phyloP scores from a whole-genome alignment of 2,113 vertebrate species.

The Hipposideros armiger region DNA sequence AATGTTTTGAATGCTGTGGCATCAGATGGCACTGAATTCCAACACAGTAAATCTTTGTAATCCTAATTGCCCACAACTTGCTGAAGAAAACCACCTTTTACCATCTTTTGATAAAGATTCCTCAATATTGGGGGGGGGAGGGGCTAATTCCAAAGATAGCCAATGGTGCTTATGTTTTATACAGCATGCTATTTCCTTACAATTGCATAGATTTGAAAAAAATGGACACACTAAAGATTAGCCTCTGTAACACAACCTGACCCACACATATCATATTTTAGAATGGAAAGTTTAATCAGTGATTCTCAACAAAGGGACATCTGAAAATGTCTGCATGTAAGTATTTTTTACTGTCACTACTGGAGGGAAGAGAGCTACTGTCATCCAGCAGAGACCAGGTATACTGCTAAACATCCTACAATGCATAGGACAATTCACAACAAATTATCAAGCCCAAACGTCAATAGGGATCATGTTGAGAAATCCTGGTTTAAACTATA shows the following conservation, averaged over 20 bases:
- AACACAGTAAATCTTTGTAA: not conserved
- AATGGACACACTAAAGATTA: not conserved
- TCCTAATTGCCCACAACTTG: not conserved
- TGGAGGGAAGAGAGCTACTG: not conserved
- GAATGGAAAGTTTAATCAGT: not conserved
- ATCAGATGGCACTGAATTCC: not conserved
- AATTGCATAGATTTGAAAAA: not conserved
- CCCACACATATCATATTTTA: not conserved
- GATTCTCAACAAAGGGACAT: not conserved
- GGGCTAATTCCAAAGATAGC: not conserved
- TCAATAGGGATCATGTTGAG: not conserved
- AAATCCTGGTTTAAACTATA: conserved; percentile 23
- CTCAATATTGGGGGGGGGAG: not conserved
- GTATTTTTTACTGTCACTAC: not conserved
- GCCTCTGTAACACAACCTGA: not conserved
- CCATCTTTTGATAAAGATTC: not conserved
- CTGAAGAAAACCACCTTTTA: not conserved
- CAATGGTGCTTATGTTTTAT: not conserved
- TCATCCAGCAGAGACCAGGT: not conserved
- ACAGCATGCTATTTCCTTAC: not conserved
- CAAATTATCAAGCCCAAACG: not conserved
- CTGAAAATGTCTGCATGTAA: not conserved
- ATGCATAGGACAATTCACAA: not conserved
- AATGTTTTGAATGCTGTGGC: not conserved
- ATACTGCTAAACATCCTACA: not conserved